Conservation (phyloP, 2,888 invertebrate genomes). For the Eledona agricola region DNA sequence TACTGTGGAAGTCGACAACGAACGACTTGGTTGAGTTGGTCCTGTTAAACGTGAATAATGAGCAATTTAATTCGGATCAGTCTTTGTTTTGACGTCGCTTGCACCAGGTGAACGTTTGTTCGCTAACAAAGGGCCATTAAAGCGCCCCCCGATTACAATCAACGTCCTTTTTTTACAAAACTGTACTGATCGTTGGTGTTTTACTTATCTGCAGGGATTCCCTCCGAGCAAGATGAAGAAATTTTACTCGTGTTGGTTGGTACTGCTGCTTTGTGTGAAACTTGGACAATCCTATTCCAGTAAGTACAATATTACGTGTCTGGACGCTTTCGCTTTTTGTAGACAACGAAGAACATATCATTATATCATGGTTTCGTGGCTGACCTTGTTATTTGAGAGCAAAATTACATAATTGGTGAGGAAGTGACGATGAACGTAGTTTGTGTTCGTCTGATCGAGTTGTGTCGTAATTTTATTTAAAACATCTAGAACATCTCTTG, state of each 20-base stretch:
- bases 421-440: too few species aligned
- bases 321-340: slow-evolving; percentile 16
- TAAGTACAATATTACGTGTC: slow-evolving; percentile 43
- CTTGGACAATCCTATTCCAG: slow-evolving; percentile 49
- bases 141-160: slow-evolving; percentile 8
- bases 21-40: slow-evolving; percentile 11
- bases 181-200: too few species aligned
- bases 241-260: slow-evolving; percentile 9
- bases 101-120: slow-evolving; percentile 25
- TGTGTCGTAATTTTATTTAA: too few species aligned
- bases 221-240: slow-evolving; percentile 31
- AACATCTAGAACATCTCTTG: too few species aligned
- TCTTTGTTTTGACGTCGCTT: slow-evolving; percentile 34
- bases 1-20: slow-evolving; percentile 26
- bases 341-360: too few species aligned
- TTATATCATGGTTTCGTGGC: slow-evolving; percentile 2
- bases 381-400: too few species aligned
- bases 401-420: too few species aligned
- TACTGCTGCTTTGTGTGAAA: slow-evolving; percentile 37
- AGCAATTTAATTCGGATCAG: slow-evolving; percentile 42
- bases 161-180: too few species aligned
- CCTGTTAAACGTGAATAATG: slow-evolving; percentile 38
- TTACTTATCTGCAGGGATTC: slow-evolving; percentile 11
- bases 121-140: slow-evolving; percentile 23
- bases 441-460: too few species aligned